phyloP scores from a whole-genome alignment of 2,888 invertebrate genomes.

The Hypolimnas misippus region DNA sequence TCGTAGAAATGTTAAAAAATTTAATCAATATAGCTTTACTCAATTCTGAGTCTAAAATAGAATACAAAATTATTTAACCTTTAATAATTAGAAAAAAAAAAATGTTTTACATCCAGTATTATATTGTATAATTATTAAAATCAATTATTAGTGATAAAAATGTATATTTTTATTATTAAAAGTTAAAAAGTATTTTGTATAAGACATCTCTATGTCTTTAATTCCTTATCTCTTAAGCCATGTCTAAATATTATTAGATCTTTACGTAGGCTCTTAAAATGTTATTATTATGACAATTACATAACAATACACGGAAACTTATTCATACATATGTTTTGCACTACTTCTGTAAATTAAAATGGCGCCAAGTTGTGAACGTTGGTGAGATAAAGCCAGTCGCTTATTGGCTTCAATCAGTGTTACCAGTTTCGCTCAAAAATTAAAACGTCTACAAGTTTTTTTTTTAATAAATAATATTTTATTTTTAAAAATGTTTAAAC shows the following conservation, averaged over 20 bases:
- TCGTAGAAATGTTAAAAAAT: too few relatives aligned
- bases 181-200: too few relatives aligned
- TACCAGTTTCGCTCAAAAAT: conserved; percentile 2
- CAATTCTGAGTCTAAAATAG: too few relatives aligned
- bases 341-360: conserved; percentile 64
- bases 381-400: conserved; percentile 20
- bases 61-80: too few relatives aligned
- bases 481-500: conserved; percentile 39
- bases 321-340: conserved; percentile 54
- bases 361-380: conserved; percentile 55
- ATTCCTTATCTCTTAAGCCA: background rate
- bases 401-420: conserved; percentile 14
- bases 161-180: too few relatives aligned
- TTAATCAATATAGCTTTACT: too few relatives aligned
- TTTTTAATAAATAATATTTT: background rate
- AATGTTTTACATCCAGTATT: too few relatives aligned
- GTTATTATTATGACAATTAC: conserved; percentile 51
- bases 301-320: conserved; percentile 74
- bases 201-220: too few relatives aligned
- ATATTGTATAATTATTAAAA: too few relatives aligned
- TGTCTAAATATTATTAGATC: conserved; percentile 39
- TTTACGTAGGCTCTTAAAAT: conserved; percentile 1
- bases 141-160: too few relatives aligned
- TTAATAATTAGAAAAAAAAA: too few relatives aligned
- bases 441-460: background rate